phyloP scores from a whole-genome alignment of 1,140 invertebrate species.

The Conus ventricosus region DNA sequence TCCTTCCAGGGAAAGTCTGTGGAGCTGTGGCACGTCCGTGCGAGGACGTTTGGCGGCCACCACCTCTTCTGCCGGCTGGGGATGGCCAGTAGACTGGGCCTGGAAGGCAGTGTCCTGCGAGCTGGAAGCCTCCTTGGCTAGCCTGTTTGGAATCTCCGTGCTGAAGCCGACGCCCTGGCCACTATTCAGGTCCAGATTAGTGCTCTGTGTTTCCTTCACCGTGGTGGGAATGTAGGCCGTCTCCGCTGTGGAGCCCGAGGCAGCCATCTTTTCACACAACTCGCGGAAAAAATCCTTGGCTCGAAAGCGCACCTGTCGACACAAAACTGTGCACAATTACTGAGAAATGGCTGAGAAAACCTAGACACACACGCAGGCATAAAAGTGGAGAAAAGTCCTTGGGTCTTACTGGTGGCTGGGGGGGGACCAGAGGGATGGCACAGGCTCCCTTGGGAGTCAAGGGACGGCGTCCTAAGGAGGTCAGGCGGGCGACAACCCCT shows the following conservation, averaged over 20 bases:
- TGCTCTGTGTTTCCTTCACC: slow-evolving; percentile 45
- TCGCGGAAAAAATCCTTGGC: slow-evolving; percentile 72
- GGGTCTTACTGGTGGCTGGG: too few relatives aligned
- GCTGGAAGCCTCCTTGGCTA: not conserved
- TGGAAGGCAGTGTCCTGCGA: not conserved
- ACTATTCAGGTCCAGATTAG: slow-evolving; percentile 28
- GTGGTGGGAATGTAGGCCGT: slow-evolving; percentile 54
- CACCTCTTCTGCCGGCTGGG: not conserved
- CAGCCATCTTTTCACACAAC: slow-evolving; percentile 61
- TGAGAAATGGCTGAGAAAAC: too few relatives aligned
- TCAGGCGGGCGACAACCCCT: too few relatives aligned
- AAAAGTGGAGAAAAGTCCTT: too few relatives aligned
- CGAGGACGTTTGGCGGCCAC: slow-evolving; percentile 17
- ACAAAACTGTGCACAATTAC: not conserved
- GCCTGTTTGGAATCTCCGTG: not conserved
- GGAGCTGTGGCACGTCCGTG: slow-evolving; percentile 9
- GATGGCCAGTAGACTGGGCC: not conserved
- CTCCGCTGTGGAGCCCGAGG: slow-evolving; percentile 44
- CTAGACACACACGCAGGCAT: too few relatives aligned
- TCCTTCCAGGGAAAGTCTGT: slow-evolving; percentile 21
- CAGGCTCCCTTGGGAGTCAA: too few relatives aligned
- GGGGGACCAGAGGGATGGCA: too few relatives aligned
- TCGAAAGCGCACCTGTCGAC: slow-evolving; percentile 65
- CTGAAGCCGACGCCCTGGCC: not conserved
- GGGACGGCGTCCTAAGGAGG: too few relatives aligned